Base-by-base conservation (phyloP, 1,140 invertebrate species). In the Drosophila elegans region DNA sequence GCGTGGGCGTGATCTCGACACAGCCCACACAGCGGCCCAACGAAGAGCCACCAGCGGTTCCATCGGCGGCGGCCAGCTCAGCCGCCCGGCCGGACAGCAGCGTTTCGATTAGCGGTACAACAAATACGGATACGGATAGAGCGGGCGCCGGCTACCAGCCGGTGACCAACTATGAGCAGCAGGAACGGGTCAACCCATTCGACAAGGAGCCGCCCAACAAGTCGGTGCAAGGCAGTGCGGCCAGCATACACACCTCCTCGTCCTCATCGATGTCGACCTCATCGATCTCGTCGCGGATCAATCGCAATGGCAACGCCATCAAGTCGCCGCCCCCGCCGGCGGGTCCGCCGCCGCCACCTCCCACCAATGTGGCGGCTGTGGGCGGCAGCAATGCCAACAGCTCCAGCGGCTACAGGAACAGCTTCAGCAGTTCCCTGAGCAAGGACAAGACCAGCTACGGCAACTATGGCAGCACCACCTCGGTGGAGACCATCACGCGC, bases 151-250 rank as follows among this genome's bases (percentile, higher is more conserved):
- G 52, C 45, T 91, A 92, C 34, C 80, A 91, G 63, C 91, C 91
- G 67, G 90, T 92, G 16, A 92, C 91, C 56, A 92, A 92, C 41
- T 91, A 92, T 69, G 91, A 92, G 69, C 91, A 90, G 51, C 90
- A 92, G 44, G 91, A 92, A 51, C 73, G 91, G 16, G 81, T 92
- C 6, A 92, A 92, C 78, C 91, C 91, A 38, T 92, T 92, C 25
- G 91, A 92, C 66, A 92, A 92, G 76, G 91, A 89, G 55, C 66
- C 84, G 55, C 66, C 84, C 6, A 76, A 78, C 56, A 89, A 88
- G 53, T 73, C 80, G 11, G 16, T 21, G 16, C 16, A 21, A 21
- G 59, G 60, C 11, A 91, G 84, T 54, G 77, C 63, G 41, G 66
- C 63, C 45, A 92, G 77, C 56, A 88, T 91, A 29, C 77, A 85